A percentile compares a stretch with the other conserved stretches of the same genome.
These are phyloP conservation scores for Harpagoxenus sublaevis DNA, from an alignment of 2,888 invertebrate genomes.

Conservation along the genomic window DNA sequence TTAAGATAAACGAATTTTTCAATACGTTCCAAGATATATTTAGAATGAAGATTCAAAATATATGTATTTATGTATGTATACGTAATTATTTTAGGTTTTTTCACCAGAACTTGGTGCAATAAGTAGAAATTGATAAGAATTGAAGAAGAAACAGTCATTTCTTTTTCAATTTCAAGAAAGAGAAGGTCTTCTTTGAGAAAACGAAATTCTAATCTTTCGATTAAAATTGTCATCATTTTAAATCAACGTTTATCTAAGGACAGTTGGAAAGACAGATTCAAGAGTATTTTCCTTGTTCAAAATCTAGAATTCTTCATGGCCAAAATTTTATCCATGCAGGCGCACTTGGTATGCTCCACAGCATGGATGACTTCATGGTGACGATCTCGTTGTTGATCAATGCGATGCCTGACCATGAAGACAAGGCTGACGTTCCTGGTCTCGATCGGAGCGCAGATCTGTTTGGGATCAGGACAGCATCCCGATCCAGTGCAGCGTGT, in stretches of 20 bases:
- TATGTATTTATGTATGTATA: too few relatives aligned
- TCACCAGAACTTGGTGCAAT: background rate
- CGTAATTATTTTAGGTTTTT: too few relatives aligned
- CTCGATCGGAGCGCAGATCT: slow-evolving; percentile 79
- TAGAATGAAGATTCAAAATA: background rate
- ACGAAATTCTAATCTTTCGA: background rate
- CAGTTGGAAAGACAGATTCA: background rate
- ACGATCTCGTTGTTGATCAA: slow-evolving; percentile 81
- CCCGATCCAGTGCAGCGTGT: slow-evolving; percentile 82
- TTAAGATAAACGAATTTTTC: background rate
- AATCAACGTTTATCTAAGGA: background rate
- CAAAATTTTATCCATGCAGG: slow-evolving; percentile 71
- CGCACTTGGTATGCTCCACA: slow-evolving; percentile 81
- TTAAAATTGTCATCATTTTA: slow-evolving; percentile 2
- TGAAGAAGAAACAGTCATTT: background rate
- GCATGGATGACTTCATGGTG: slow-evolving; percentile 83
- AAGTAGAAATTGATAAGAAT: background rate
- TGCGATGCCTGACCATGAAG: slow-evolving; percentile 81
- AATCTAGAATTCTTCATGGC: background rate
- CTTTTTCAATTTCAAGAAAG: background rate
- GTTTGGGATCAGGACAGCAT: slow-evolving; percentile 79
- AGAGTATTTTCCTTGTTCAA: background rate
- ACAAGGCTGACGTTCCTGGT: slow-evolving; percentile 82
- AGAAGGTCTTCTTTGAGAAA: background rate
- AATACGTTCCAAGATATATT: background rate